Evolutionary conservation across 2,888 invertebrate genomes (phyloP), one percentile per base, ranked within the genome.

Genomic region (Phengaris alcon): DNA sequence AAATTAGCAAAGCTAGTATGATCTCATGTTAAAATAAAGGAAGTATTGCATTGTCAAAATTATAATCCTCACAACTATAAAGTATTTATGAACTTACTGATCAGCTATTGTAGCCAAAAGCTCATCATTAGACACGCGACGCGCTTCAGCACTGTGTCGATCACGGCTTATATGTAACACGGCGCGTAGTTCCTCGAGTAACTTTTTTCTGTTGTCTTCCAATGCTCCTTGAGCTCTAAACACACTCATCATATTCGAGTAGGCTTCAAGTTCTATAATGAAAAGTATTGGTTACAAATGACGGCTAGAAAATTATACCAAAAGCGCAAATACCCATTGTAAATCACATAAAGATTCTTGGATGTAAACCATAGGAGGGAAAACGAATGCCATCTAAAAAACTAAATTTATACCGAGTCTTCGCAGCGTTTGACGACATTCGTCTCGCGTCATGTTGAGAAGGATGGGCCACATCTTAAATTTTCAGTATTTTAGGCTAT

Each of bases 111-210:
- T 97, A 81, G 96, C 95, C 81, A 98, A 94, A 88, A 96, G 95
- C 88, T 98, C 98, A 93, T 98, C 98, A 91, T 98, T 98, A 76
- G 97, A 96, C 83, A 97, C 98, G 89, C 98, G 95, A 82, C 98
- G 95, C 82, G 98, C 95, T 94, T 98, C 98, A 75, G 98, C 98
- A 84, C 97, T 96, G 91, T 98, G 98, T 82, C 98, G 95, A 89
- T 98, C 98, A 86, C 96, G 95, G 78, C 97, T 96, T 88, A 98
- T 98, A 90, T 97, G 97, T 88, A 97, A 95, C 86, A 95, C 95
- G 87, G 95, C 95, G 85, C 97, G 96, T 81, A 98, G 94, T 86
- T 98, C 97, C 87, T 96, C 96, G 75, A 98, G 94, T 83, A 98
- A 91, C 89, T 96, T 97, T 86, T 96, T 96, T 94, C 98, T 98